Percentiles rank a stretch among this genome's conserved stretches.
Conservation (phyloP, 2,888 invertebrate genomes). For the Metacarcinus magister region DNA sequence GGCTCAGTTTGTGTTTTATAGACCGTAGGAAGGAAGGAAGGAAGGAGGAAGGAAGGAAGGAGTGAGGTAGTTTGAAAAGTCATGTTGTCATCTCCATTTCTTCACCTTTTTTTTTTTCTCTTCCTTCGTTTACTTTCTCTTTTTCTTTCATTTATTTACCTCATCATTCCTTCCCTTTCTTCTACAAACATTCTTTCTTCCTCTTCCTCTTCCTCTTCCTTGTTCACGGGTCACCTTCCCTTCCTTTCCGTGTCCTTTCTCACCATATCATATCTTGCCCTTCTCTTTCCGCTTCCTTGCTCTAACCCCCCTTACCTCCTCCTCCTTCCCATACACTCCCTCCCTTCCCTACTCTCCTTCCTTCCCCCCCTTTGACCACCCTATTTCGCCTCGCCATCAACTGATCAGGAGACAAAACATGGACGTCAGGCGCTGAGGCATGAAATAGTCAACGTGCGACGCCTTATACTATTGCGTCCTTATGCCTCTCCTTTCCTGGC, state of each 20-base stretch:
- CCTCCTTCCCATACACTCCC: not conserved
- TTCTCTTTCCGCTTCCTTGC: not conserved
- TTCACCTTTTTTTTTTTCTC: not conserved
- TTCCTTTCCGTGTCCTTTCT: not conserved
- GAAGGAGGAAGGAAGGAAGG: not conserved
- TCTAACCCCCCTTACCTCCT: not conserved
- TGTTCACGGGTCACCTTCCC: not conserved
- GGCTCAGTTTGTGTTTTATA: not conserved
- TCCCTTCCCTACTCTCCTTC: not conserved
- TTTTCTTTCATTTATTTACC: not conserved
- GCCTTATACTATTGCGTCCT: not conserved
- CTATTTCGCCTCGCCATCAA: not conserved
- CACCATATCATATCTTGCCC: constrained; percentile 6
- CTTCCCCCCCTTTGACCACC: not conserved
- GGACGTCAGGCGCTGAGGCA: constrained; percentile 21
- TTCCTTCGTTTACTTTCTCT: not conserved
- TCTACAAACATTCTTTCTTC: not conserved
- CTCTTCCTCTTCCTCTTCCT: not conserved
- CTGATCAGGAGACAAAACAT: constrained; percentile 29
- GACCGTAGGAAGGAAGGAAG: not conserved
- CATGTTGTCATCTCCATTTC: not conserved
- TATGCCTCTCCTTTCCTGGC: not conserved
- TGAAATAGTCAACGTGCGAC: constrained; percentile 27
- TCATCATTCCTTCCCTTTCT: not conserved
- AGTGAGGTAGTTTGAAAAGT: not conserved